Evolutionary conservation across 2,113 vertebrate species (phyloP), one percentile per base, ranked within the genome.

Genomic region (Butorides virescens): DNA sequence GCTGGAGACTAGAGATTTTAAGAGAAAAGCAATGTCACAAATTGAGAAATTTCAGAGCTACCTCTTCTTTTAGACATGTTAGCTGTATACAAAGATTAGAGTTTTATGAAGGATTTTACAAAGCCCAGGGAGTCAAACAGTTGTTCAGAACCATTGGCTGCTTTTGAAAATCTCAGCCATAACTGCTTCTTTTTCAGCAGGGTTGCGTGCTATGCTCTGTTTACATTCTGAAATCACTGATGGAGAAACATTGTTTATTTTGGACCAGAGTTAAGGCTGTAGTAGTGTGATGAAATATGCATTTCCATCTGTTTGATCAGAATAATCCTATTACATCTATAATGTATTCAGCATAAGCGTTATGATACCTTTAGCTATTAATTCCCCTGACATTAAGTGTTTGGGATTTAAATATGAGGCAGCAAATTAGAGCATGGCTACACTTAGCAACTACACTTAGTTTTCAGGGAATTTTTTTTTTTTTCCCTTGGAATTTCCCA

Each of bases 291-390:
- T 97, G 95, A 95, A 96, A 95, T 95, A 97, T 95, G 92, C 50
- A 95, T 95, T 96, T 96, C 96, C 94, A 97, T 96, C 96, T 96
- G 97, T 89, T 95, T 97, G 86, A 95, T 96, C 84, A 87, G 65
- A 96, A 91, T 96, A 97, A 97, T 97, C 93, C 92, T 91, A 92
- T 96, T 96, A 96, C 26, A 89, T 92, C 36, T 91, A 70, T 93
- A 95, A 92, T 96, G 26, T 56, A 97, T 93, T 88, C 95, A 87
- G 74, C 39, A 42, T 85, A 79, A 4, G 39, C 26, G 2, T 87
- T 90, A 78, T 78, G 61, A 91, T 96, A 92, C 82, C 86, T 85
- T 95, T 73, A 92, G 76, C 66, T 70, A 95, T 75, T 96, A 88
- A 97, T 92, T 92, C 92, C 83, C 89, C 26, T 91, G 91, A 94